Conservation (phyloP, 2,797 vertebrate species). For the Parambassis ranga region DNA sequence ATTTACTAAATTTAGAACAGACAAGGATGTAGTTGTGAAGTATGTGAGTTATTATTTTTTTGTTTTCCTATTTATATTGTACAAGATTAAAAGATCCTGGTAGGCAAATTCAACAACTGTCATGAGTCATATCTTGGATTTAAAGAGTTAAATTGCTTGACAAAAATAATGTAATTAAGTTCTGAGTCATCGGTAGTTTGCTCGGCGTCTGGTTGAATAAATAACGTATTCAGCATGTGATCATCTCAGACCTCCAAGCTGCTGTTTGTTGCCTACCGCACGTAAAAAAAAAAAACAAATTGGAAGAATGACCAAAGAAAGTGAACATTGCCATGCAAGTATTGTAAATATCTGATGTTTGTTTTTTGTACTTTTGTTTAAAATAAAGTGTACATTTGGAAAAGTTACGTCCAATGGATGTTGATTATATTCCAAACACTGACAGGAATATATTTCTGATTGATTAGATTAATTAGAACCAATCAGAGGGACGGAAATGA, state of each 20-base stretch:
- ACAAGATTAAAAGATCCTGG: slow-evolving; percentile 57
- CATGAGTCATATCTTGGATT: slow-evolving; percentile 48
- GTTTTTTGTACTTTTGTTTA: slow-evolving; percentile 85
- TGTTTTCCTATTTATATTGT: slow-evolving; percentile 81
- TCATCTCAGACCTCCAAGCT: slow-evolving; percentile 60
- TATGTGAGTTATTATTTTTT: slow-evolving; percentile 67
- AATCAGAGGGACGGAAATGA: too few species aligned
- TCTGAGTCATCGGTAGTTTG: slow-evolving; percentile 55
- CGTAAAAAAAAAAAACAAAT: slow-evolving; percentile 66
- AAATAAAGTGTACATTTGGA: slow-evolving; percentile 85
- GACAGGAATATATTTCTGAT: too few species aligned
- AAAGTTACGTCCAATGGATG: slow-evolving; percentile 48
- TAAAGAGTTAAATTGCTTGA: slow-evolving; percentile 66
- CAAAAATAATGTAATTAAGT: slow-evolving; percentile 36
- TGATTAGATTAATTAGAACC: too few species aligned
- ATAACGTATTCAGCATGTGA: slow-evolving; percentile 66
- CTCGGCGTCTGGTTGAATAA: slow-evolving; percentile 58
- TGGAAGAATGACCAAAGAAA: slow-evolving; percentile 83
- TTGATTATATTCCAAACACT: too few species aligned
- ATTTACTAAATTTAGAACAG: slow-evolving; percentile 54
- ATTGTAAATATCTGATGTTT: slow-evolving; percentile 83
- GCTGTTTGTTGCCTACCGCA: slow-evolving; percentile 59
- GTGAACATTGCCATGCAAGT: slow-evolving; percentile 80
- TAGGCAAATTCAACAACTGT: slow-evolving; percentile 51
- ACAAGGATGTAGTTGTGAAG: slow-evolving; percentile 69